Evolutionary conservation across 2,888 invertebrate species (phyloP), one percentile per base, ranked within the genome.

Genomic region (Ophion costatus): DNA sequence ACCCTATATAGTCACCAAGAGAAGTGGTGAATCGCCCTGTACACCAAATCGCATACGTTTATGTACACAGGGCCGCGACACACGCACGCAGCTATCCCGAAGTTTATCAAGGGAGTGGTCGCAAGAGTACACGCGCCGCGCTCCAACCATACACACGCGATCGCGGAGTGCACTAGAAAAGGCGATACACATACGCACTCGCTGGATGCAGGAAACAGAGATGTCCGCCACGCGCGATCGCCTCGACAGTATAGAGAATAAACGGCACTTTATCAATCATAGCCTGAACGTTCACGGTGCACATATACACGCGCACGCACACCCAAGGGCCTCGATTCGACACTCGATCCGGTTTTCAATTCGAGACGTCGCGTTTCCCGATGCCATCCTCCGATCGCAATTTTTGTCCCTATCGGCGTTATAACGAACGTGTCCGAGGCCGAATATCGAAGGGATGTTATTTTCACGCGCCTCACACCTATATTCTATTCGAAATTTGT

Each of bases 261-360:
- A 74, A 74, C 80, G 81, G 71, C 82, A 87, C 82, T 87, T 87
- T 85, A 80, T 84, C 83, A 87, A 85, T 87, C 85, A 83, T 51
- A 71, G 69, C 11, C 66, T 59, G 67, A 33, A 80, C 76, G 73
- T 66, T 38, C 82, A 17, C 42, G 64, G 24, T 17, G 38, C 17
- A 71, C 33, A 56, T n/a, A 22, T 45, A 45, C 6, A 61, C 22
- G 63, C 51, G 51, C 45, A 11, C 20, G 70, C 33, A 24, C 20
- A 57, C 33, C 4, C 51, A 14, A 17, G 51, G 51, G 42, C 9
- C 57, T 42, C 75, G 81, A 71, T 71, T 56, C 33, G 79, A 85
- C 70, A 82, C 79, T 82, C 83, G 86, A 85, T 81, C 79, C 79
- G 59, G 67, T 67, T 75, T 83, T 81, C 80, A 85, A 85, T 83